Evolutionary conservation across 2,888 invertebrate species (phyloP).

Genomic region (Pachycephus smyrnensis): DNA sequence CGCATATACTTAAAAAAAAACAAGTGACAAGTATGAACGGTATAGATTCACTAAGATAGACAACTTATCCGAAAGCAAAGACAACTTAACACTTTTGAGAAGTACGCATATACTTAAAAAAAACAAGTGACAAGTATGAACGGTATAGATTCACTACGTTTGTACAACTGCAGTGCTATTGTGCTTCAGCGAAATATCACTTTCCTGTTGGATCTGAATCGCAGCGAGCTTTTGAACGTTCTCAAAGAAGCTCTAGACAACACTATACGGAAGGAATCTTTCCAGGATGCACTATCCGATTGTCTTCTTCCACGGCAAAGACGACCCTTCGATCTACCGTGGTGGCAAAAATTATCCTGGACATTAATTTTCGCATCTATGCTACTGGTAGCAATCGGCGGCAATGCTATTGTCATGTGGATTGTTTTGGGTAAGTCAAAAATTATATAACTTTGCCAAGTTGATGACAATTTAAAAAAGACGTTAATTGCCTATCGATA

Average conservation of each 20-base stretch:
- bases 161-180: constrained; percentile 50
- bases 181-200: constrained; percentile 42
- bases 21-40: constrained; percentile 39
- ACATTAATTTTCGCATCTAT: constrained; percentile 81
- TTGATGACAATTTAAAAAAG: not conserved
- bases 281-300: constrained; percentile 38
- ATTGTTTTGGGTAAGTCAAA: constrained; percentile 81
- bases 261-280: constrained; percentile 34
- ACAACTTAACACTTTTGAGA: too few species aligned
- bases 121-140: constrained; percentile 36
- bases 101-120: not conserved
- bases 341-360: constrained; percentile 79
- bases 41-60: constrained; percentile 29
- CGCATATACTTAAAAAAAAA: not conserved
- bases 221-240: constrained; percentile 38
- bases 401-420: constrained; percentile 94
- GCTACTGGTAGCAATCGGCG: constrained; percentile 84
- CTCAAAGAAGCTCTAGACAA: constrained; percentile 41
- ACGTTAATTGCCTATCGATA: not conserved
- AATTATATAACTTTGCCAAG: not conserved
- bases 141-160: constrained; percentile 31
- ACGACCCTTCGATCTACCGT: constrained; percentile 69
- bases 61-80: too few species aligned
- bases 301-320: constrained; percentile 43
- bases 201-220: constrained; percentile 39